Conservation (phyloP, 2,113 vertebrate genomes). For the Lycaon pictus region DNA sequence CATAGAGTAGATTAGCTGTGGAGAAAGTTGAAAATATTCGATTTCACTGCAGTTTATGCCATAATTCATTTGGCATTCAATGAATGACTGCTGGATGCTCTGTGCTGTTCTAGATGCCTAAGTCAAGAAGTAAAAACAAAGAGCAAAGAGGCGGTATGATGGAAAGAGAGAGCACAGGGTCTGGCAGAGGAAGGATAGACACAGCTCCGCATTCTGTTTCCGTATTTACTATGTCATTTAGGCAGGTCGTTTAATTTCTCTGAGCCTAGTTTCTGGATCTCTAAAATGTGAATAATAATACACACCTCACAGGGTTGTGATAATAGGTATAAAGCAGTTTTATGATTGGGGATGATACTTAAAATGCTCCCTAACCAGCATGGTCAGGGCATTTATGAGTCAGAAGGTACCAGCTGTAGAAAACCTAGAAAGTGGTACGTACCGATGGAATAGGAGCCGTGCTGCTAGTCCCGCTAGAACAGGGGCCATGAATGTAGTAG, state of each 20-base stretch:
- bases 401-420: not conserved
- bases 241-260: not conserved
- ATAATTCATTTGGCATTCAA: not conserved
- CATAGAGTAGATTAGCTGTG: not conserved
- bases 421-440: not conserved
- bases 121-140: not conserved
- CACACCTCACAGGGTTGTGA: not conserved
- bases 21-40: not conserved
- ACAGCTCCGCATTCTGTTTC: too few relatives aligned
- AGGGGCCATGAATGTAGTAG: not conserved
- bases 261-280: not conserved
- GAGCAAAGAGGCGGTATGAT: not conserved
- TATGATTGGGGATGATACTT: not conserved
- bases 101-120: not conserved
- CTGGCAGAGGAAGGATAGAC: rapidly evolving
- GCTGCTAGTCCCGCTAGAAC: not conserved
- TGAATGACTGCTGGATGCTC: not conserved
- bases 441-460: not conserved
- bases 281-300: not conserved
- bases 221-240: not conserved
- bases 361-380: not conserved
- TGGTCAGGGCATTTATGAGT: not conserved
- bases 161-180: not conserved
- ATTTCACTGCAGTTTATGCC: not conserved
- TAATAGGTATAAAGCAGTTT: not conserved